Conservation (phyloP, 2,797 vertebrate species). For the Botia almorhae region DNA sequence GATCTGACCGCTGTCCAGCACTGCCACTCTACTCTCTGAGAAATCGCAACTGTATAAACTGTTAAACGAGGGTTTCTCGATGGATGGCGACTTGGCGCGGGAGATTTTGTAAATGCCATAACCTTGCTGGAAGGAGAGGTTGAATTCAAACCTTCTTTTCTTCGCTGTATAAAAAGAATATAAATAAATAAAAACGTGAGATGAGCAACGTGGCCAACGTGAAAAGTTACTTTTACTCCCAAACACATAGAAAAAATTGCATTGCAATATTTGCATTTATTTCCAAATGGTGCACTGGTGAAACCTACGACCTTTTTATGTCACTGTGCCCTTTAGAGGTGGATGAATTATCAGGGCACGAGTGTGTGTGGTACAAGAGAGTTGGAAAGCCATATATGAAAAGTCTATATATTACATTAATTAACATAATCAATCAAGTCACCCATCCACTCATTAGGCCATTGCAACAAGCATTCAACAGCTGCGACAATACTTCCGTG, state of each 20-base stretch:
- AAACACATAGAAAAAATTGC: neutral
- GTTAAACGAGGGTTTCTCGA: constrained; percentile 76
- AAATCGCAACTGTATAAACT: constrained; percentile 79
- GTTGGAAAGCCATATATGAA: neutral
- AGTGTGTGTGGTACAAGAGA: neutral
- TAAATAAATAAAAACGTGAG: neutral
- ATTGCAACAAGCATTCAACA: neutral
- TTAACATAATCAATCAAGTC: neutral
- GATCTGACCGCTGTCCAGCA: constrained; percentile 65
- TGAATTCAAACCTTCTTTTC: constrained; percentile 89
- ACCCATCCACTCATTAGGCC: neutral
- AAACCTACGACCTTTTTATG: constrained; percentile 1
- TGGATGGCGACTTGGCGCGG: constrained; percentile 72
- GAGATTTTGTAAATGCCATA: constrained; percentile 90
- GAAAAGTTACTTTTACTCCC: neutral
- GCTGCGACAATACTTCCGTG: neutral
- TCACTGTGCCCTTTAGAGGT: neutral
- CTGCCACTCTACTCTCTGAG: constrained; percentile 62
- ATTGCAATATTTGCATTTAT: neutral
- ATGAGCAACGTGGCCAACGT: neutral
- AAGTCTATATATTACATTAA: neutral
- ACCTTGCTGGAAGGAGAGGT: constrained; percentile 90
- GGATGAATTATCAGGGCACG: neutral
- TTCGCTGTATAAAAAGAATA: constrained; percentile 75
- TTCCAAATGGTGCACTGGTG: neutral